Evolutionary conservation across 2,113 vertebrate genomes (phyloP).

Genomic region (Thamnaconus septentrionalis): DNA sequence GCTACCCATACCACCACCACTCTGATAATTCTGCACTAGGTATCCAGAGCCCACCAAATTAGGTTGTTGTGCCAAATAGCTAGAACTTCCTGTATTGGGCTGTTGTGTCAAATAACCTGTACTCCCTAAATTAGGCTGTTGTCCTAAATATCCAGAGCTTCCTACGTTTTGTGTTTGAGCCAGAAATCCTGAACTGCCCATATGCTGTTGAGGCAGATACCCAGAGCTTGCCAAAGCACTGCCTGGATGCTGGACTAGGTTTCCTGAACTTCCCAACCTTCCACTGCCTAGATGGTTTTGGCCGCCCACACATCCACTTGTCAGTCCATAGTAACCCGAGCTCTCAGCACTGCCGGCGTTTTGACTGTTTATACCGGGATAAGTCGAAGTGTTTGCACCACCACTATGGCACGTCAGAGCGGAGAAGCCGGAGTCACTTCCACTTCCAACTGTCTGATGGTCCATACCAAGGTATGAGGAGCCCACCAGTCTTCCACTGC

Average conservation of each 20-base stretch:
- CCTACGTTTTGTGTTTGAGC: conserved; percentile 54
- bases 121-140: conserved; percentile 58
- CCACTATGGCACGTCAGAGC: conserved; percentile 63
- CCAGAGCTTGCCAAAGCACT: conserved; percentile 47
- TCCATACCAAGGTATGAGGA: conserved; percentile 61
- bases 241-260: conserved; percentile 63
- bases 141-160: conserved; percentile 61
- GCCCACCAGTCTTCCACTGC: conserved; percentile 38
- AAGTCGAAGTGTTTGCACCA: conserved; percentile 64
- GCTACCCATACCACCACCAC: conserved; percentile 64
- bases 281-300: conserved; percentile 62
- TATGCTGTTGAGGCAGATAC: conserved; percentile 53
- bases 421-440: conserved; percentile 64
- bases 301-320: conserved; percentile 43
- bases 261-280: conserved; percentile 66
- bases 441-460: conserved; percentile 52
- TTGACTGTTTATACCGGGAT: conserved; percentile 70
- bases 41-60: conserved; percentile 66
- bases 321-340: conserved; percentile 72
- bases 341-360: conserved; percentile 66
- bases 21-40: conserved; percentile 68
- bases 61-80: conserved; percentile 59
- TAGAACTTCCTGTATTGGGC: conserved; percentile 54
- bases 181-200: conserved; percentile 63
- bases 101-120: conserved; percentile 63